These are phyloP conservation scores for Artibeus jamaicensis DNA, from an alignment of 2,797 vertebrate species.

Conservation along the genomic window DNA sequence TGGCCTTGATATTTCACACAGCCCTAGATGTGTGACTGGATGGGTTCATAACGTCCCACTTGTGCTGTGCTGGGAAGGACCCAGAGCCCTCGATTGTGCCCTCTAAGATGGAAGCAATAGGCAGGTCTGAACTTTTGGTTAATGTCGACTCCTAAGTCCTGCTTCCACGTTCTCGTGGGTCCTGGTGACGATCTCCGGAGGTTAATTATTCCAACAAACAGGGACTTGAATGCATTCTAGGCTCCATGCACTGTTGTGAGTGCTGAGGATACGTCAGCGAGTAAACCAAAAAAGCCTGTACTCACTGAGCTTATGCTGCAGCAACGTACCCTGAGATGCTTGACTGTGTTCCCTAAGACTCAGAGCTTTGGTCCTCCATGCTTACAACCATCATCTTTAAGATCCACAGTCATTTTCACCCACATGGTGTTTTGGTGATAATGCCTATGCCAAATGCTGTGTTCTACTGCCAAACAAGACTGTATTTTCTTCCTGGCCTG, in stretches of 20 bases:
- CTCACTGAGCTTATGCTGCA: neutral
- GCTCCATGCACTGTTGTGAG: neutral
- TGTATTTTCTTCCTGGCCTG: neutral
- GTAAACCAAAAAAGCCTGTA: neutral
- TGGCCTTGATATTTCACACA: neutral
- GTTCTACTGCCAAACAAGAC: neutral
- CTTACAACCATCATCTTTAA: neutral
- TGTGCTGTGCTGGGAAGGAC: neutral
- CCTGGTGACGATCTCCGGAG: neutral
- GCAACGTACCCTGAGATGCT: neutral
- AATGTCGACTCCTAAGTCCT: neutral
- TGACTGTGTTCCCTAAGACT: rapidly evolving
- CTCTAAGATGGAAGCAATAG: neutral
- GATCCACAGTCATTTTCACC: neutral
- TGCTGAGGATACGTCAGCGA: neutral
- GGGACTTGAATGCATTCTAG: no score
- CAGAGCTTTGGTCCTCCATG: neutral
- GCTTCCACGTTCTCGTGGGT: neutral
- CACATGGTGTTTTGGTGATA: neutral
- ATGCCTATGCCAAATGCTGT: neutral
- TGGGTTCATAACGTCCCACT: neutral
- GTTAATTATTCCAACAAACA: neutral
- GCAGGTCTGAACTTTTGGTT: neutral
- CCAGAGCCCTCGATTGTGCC: no score
- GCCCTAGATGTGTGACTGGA: neutral